Conservation (phyloP, 2,797 vertebrate species). For the Dendrocincla fuliginosa region DNA sequence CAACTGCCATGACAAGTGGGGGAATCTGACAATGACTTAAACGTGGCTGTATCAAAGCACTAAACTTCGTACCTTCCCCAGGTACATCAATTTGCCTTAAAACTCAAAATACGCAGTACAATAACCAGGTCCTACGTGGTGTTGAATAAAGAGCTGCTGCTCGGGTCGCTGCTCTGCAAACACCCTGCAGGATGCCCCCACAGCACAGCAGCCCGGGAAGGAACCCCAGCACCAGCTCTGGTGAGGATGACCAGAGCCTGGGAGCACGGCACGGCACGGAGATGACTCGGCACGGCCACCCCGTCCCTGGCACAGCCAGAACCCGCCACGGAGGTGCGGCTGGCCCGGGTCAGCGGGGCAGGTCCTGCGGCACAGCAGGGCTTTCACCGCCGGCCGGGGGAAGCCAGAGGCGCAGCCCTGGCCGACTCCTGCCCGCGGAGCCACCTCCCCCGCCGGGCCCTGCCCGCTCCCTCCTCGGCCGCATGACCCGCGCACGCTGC, state of each 20-base stretch:
- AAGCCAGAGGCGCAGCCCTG: too few relatives aligned
- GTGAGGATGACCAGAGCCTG: too few relatives aligned
- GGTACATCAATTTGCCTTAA: accelerated
- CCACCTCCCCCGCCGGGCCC: not conserved
- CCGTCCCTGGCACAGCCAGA: not conserved
- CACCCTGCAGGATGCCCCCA: accelerated
- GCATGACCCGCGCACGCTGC: not conserved
- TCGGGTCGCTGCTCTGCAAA: accelerated
- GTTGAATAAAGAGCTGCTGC: accelerated
- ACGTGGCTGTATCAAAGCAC: not conserved
- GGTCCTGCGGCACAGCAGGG: accelerated
- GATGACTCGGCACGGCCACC: accelerated
- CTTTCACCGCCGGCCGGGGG: accelerated
- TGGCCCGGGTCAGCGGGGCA: accelerated
- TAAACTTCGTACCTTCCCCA: too few relatives aligned
- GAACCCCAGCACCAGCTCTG: accelerated
- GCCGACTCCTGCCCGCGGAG: not conserved
- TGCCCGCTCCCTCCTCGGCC: not conserved
- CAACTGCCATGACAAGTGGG: accelerated
- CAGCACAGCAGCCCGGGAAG: accelerated
- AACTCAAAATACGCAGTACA: not conserved
- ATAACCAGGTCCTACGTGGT: accelerated
- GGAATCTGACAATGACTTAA: not conserved
- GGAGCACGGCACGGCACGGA: accelerated
- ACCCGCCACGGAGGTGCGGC: accelerated